Evolutionary conservation across 2,797 vertebrate genomes (phyloP).

Genomic region (Muraenolepis orangiensis): DNA sequence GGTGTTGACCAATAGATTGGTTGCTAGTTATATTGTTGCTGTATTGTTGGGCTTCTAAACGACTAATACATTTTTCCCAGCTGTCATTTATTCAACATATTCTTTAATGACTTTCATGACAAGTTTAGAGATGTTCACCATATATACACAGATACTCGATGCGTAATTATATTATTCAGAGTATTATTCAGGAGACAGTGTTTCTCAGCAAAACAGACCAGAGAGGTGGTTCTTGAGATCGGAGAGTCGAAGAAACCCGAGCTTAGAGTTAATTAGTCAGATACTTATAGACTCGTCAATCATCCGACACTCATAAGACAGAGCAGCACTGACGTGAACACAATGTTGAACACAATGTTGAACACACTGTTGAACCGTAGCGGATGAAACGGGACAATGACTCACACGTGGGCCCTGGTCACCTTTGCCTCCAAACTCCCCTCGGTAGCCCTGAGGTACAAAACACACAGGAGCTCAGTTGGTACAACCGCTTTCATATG

Average conservation of each 20-base stretch:
- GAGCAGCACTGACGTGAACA: not conserved
- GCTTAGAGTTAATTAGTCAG: not conserved
- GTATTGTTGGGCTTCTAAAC: not conserved
- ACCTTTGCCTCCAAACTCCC: conserved; percentile 71
- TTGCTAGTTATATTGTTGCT: not conserved
- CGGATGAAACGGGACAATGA: conserved; percentile 15
- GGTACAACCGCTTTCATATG: no score
- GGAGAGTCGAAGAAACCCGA: not conserved
- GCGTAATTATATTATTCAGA: not conserved
- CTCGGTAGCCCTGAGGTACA: conserved; percentile 67
- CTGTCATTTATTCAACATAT: not conserved
- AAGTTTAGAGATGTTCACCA: not conserved
- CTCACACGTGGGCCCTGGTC: conserved; percentile 70
- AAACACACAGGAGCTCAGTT: not conserved
- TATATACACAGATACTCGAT: not conserved
- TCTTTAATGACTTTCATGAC: not conserved
- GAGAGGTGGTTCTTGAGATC: not conserved
- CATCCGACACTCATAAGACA: not conserved
- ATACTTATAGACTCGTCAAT: not conserved
- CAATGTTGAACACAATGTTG: not conserved
- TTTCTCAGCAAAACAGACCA: not conserved
- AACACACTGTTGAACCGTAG: not conserved
- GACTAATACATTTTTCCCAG: not conserved
- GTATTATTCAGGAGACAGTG: not conserved
- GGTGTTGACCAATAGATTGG: not conserved